Conservation (phyloP, 2,888 invertebrate genomes). For the Athalia circularis region DNA sequence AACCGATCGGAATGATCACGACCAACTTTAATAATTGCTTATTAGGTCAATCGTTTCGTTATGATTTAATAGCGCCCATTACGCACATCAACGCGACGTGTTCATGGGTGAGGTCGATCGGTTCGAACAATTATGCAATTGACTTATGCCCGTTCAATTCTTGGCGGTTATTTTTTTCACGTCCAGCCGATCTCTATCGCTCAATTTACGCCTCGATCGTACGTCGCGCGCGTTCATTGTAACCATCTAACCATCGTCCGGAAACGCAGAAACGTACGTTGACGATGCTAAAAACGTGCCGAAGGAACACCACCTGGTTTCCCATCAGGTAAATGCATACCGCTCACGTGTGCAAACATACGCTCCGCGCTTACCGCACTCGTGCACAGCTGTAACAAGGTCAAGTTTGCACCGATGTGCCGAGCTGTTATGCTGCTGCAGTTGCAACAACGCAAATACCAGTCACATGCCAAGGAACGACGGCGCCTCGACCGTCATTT, state of each 20-base stretch:
- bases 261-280: conserved; percentile 4
- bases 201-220: too few relatives aligned
- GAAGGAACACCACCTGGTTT: conserved; percentile 17
- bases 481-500: background rate
- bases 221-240: too few relatives aligned
- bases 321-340: conserved; percentile 4
- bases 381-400: conserved; percentile 19
- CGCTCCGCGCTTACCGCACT: background rate
- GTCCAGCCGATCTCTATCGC: background rate
- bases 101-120: background rate
- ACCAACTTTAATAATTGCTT: background rate
- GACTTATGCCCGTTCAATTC: conserved; percentile 14
- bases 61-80: background rate
- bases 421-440: background rate
- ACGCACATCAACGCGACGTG: background rate
- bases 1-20: too few relatives aligned
- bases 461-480: background rate
- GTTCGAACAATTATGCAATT: conserved; percentile 11
- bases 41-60: background rate
- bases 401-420: conserved; percentile 29
- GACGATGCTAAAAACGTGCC: conserved; percentile 3
- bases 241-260: background rate
- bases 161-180: background rate
- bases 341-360: conserved; percentile 38
- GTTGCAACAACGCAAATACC: background rate